A percentile compares a stretch with the other conserved stretches of the same genome.
Evolutionary conservation across 2,113 vertebrate genomes (phyloP).

Genomic region (Accipiter cooperii): DNA sequence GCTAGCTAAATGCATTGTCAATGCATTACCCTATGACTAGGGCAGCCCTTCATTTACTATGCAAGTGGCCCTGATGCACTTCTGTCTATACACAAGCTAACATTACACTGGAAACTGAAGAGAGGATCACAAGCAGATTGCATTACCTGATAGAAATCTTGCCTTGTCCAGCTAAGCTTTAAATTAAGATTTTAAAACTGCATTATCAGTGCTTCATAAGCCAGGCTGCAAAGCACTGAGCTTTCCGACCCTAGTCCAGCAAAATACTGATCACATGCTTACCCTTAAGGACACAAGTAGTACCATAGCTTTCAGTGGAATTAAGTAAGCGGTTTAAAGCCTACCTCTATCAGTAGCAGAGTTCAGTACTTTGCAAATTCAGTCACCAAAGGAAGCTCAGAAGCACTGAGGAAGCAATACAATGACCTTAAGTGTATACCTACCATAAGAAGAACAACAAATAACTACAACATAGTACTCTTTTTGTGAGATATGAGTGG

Average conservation of each 20-base stretch:
- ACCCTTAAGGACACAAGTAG: background rate
- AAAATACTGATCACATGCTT: background rate
- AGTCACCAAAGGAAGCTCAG: background rate
- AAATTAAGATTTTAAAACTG: background rate
- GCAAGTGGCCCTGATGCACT: background rate
- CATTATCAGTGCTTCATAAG: background rate
- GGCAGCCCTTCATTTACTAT: background rate
- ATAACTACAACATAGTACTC: background rate
- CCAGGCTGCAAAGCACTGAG: background rate
- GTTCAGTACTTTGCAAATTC: background rate
- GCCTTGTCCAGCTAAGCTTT: background rate
- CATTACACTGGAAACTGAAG: background rate
- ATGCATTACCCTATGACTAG: background rate
- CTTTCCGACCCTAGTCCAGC: background rate
- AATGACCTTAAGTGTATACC: background rate
- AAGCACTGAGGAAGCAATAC: background rate
- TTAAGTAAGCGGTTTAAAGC: background rate
- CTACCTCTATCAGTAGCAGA: background rate
- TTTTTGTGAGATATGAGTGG: background rate
- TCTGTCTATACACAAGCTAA: background rate
- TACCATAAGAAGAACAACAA: background rate
- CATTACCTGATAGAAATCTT: background rate
- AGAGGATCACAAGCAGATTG: background rate
- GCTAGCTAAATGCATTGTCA: background rate
- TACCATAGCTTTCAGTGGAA: background rate